Evolutionary conservation across 2,113 vertebrate genomes (phyloP).

Genomic region (Entelurus aequoreus): DNA sequence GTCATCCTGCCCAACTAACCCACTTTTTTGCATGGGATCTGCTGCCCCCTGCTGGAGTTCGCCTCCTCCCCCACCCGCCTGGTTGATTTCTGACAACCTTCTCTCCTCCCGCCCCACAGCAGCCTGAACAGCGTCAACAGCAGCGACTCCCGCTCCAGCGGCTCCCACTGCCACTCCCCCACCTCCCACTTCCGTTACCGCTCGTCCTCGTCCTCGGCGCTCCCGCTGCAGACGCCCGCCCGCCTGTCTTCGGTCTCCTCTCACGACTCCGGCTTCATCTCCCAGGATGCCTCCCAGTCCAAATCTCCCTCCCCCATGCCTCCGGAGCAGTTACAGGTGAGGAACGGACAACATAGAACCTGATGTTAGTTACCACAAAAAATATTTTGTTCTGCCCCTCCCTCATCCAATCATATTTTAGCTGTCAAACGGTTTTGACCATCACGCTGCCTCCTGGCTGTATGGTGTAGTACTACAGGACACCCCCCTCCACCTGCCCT

Average conservation of each 20-base stretch:
- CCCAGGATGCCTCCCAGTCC: constrained; percentile 91
- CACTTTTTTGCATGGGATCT: no score
- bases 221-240: constrained; percentile 85
- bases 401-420: constrained; percentile 41
- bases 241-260: constrained; percentile 96
- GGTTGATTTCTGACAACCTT: background rate
- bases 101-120: constrained; percentile 62
- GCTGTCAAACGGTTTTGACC: constrained; percentile 86
- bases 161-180: constrained; percentile 78
- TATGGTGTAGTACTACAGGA: constrained; percentile 72
- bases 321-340: constrained; percentile 91
- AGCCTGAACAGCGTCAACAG: constrained; percentile 87
- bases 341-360: constrained; percentile 60
- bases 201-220: constrained; percentile 76
- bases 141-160: constrained; percentile 81
- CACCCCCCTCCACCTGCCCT: constrained; percentile 75
- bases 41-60: no score
- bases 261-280: constrained; percentile 95
- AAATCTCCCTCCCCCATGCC: constrained; percentile 97
- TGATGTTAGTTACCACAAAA: background rate
- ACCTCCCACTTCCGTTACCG: constrained; percentile 16
- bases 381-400: constrained; percentile 20
- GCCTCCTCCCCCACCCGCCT: background rate
- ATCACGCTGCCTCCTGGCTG: constrained; percentile 73
- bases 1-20: no score